phyloP scores from a whole-genome alignment of 2,888 invertebrate species.

The Drosophila fulvimacula region DNA sequence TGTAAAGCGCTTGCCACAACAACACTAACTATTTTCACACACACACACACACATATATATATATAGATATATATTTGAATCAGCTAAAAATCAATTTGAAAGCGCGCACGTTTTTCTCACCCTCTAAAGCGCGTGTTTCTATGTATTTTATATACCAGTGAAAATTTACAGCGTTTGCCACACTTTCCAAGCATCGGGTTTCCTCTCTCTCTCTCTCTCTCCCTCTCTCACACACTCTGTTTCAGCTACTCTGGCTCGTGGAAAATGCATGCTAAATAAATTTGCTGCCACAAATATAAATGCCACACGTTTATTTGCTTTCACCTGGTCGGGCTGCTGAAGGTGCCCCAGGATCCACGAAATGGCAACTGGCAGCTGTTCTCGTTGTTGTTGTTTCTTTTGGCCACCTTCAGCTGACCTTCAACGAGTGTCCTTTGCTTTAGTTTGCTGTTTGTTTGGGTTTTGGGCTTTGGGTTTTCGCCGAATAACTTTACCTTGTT shows the following conservation, averaged over 20 bases:
- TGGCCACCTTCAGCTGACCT: constrained; percentile 69
- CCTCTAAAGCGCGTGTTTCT: constrained; percentile 20
- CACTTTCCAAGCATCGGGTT: constrained; percentile 17
- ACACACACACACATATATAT: not conserved
- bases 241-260: constrained; percentile 15
- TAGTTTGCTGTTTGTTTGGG: constrained; percentile 41
- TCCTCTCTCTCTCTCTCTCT: not conserved
- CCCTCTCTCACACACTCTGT: not conserved
- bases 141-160: constrained; percentile 42
- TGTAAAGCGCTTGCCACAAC: constrained; percentile 48
- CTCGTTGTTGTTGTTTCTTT: constrained; percentile 6
- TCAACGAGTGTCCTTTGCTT: constrained; percentile 48
- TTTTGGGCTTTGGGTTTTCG: constrained; percentile 2
- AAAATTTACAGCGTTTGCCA: constrained; percentile 58
- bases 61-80: not conserved
- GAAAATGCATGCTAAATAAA: constrained; percentile 73
- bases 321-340: constrained; percentile 53
- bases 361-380: constrained; percentile 27
- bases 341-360: constrained; percentile 25
- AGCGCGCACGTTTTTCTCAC: constrained; percentile 50
- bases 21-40: constrained; percentile 41
- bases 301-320: constrained; percentile 76
- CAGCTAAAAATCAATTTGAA: constrained; percentile 68
- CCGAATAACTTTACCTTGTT: constrained; percentile 51
- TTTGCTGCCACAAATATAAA: constrained; percentile 76